A percentile compares a stretch with the other conserved stretches of the same genome.
These are phyloP conservation scores for Gadopsis marmoratus DNA, from an alignment of 2,797 vertebrate species.

Conservation along the genomic window DNA sequence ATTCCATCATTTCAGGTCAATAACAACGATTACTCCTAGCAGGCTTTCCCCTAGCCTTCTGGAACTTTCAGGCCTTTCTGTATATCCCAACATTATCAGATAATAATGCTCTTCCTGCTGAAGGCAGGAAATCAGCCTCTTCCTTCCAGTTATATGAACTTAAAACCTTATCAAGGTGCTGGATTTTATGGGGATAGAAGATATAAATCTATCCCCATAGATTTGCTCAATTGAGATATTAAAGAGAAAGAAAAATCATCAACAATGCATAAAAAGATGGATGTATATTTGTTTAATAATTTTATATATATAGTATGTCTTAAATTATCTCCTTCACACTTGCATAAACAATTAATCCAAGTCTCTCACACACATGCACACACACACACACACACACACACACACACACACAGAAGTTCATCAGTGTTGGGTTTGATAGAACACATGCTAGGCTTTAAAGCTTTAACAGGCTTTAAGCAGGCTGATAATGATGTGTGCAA, in stretches of 20 bases:
- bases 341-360: background rate
- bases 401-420: background rate
- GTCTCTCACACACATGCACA: background rate
- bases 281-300: constrained; percentile 1
- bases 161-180: background rate
- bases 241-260: background rate
- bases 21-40: constrained; percentile 12
- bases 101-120: background rate
- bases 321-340: background rate
- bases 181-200: too few species aligned
- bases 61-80: background rate
- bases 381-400: too few species aligned
- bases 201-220: too few species aligned
- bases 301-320: background rate
- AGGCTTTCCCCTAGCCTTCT: constrained; percentile 1
- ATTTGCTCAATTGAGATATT: constrained; percentile 1
- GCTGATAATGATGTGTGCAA: constrained; percentile 6
- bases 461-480: constrained; percentile 6
- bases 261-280: background rate
- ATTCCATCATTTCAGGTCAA: constrained; percentile 29
- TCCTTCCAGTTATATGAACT: background rate
- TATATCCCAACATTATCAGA: constrained; percentile 11
- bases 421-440: constrained; percentile 19
- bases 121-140: constrained; percentile 5
- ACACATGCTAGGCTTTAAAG: constrained; percentile 23